Conservation (phyloP, 2,797 vertebrate species). For the Hephaestus fuliginosus region DNA sequence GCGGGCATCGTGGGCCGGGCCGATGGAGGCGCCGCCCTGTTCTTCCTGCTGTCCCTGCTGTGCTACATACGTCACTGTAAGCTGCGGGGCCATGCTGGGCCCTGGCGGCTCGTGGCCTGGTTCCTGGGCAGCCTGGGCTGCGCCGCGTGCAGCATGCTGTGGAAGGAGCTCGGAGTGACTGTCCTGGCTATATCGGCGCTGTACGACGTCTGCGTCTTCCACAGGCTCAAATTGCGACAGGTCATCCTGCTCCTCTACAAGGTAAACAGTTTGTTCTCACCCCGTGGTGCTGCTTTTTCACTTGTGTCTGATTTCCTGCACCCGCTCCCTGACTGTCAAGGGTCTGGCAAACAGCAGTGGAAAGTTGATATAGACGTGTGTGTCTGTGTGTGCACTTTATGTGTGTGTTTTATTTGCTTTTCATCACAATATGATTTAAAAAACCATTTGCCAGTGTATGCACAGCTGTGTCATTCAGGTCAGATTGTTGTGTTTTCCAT, state of each 20-base stretch:
- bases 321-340: not conserved
- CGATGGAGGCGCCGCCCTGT: conserved; percentile 95
- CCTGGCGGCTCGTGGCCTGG: conserved; percentile 85
- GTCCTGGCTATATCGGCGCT: conserved; percentile 93
- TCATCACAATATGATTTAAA: conserved; percentile 61
- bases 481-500: conserved; percentile 41
- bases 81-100: conserved; percentile 80
- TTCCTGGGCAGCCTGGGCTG: conserved; percentile 90
- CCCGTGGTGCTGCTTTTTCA: conserved; percentile 15
- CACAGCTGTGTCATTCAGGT: conserved; percentile 64
- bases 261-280: conserved; percentile 84
- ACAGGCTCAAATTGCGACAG: conserved; percentile 91
- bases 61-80: conserved; percentile 94
- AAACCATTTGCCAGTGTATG: conserved; percentile 64
- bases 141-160: conserved; percentile 96
- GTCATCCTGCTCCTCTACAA: conserved; percentile 89
- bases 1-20: conserved; percentile 96
- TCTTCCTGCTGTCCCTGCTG: conserved; percentile 95
- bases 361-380: conserved; percentile 31
- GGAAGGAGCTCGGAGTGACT: conserved; percentile 99
- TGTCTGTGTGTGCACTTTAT: conserved; percentile 14
- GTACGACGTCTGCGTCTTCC: conserved; percentile 95
- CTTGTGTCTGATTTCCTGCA: conserved; percentile 55
- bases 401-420: conserved; percentile 59
- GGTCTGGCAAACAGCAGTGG: conserved; percentile 32